Evolutionary conservation across 2,797 vertebrate species (phyloP), one percentile per base, ranked within the genome.

Genomic region (Typhlichthys subterraneus): DNA sequence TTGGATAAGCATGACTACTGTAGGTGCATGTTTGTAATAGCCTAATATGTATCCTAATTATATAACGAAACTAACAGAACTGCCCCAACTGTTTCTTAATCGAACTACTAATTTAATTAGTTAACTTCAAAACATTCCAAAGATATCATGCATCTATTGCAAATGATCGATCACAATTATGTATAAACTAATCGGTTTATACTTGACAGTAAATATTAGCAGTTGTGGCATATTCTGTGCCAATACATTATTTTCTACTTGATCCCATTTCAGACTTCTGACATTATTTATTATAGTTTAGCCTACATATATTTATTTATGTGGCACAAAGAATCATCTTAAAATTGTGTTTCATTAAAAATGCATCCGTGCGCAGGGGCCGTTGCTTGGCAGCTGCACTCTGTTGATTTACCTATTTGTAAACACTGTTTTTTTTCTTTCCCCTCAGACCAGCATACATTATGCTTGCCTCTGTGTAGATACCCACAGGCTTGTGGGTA

Each of bases 391-490:
- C 59, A 65, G 57, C 74, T 79, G 71, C 66, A 68, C 61, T 38
- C 0, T 23, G 19, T 23, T 23, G 19, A 23, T 23, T 23, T 23
- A 23, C 19, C 19, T 23, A 2, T 23, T 23, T 23, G 19, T 23
- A 23, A 23, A 23, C 17, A 17, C 23, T n/a, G 5, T 23, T 8
- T 23, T 33, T 46, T 52, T 15, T 54, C 23, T 53, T 23, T 10
- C 29, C 8, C 12, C 19, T 53, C 23, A 63, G 64, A 76, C 57
- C 54, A 59, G 77, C 50, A 33, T 68, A 69, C 62, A 72, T 45
- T 58, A 66, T 79, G 56, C 69, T 49, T 46, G 23, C 66, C 61
- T 77, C 57, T 67, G 61, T 68, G 71, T 54, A 15, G 67, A 75
- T 73, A 66, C 61, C 82, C 55, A 12, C 52, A 14, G 70, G 74